Evolutionary conservation across 2,797 vertebrate species (phyloP).

Genomic region (Salmo trutta): DNA sequence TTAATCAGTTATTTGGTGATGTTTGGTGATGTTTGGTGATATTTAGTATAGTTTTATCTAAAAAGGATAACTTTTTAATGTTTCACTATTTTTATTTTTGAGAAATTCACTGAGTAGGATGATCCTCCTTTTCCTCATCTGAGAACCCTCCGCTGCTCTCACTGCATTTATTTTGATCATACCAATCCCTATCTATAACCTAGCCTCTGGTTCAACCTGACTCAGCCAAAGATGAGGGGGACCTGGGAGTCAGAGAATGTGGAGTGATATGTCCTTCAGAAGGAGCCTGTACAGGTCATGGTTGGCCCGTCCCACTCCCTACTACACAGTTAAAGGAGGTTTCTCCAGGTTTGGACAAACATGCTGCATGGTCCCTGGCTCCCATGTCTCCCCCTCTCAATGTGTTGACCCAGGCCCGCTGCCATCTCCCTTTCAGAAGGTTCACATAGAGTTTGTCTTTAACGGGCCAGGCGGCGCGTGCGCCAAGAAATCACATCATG

Average conservation of each 20-base stretch:
- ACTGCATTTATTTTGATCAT: constrained; percentile 31
- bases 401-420: constrained; percentile 63
- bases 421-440: constrained; percentile 66
- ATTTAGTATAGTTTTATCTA: no score
- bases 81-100: no score
- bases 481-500: constrained; percentile 62
- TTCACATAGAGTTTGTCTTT: constrained; percentile 62
- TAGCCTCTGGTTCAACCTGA: constrained; percentile 35
- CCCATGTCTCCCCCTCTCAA: constrained; percentile 46
- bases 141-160: constrained; percentile 15
- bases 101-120: no score
- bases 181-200: constrained; percentile 34
- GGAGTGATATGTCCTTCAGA: constrained; percentile 39
- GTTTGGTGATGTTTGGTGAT: no score
- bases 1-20: no score
- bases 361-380: constrained; percentile 36
- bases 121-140: no score
- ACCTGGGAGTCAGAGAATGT: constrained; percentile 39
- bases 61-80: no score
- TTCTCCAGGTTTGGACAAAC: constrained; percentile 60
- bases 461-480: constrained; percentile 43
- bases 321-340: constrained; percentile 56
- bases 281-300: constrained; percentile 39
- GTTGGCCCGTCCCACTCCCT: constrained; percentile 46
- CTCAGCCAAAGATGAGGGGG: constrained; percentile 46